Evolutionary conservation across 2,797 vertebrate genomes (phyloP).

Genomic region (Myotis findleyi): DNA sequence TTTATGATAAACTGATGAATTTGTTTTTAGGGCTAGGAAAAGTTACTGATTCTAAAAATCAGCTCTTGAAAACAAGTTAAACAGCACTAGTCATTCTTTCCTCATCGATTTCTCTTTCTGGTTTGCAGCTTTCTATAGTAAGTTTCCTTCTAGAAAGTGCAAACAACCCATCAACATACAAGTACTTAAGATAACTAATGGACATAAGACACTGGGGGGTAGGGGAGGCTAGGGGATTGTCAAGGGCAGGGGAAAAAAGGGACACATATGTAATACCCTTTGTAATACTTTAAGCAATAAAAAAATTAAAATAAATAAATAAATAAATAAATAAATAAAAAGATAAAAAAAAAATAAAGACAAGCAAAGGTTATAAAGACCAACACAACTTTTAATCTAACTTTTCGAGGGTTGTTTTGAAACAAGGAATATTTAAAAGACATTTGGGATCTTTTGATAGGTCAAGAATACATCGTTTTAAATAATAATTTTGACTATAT

Average conservation of each 20-base stretch:
- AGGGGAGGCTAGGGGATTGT: too few relatives aligned
- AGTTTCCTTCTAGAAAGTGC: not conserved
- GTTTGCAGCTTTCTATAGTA: not conserved
- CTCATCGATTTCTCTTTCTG: not conserved
- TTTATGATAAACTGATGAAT: not conserved
- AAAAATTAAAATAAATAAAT: too few relatives aligned
- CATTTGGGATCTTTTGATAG: not conserved
- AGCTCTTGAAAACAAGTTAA: not conserved
- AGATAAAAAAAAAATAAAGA: not conserved
- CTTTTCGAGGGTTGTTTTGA: not conserved
- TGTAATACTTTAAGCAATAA: too few relatives aligned
- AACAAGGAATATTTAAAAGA: not conserved
- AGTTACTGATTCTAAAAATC: not conserved
- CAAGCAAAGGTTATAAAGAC: conserved; percentile 60
- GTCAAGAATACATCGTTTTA: not conserved
- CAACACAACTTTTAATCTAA: conserved; percentile 19
- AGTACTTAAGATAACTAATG: not conserved
- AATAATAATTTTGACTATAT: not conserved
- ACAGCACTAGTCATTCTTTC: not conserved
- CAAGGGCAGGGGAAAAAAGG: too few relatives aligned
- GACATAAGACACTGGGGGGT: too few relatives aligned
- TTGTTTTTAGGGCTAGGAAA: not conserved
- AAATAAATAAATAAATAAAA: too few relatives aligned
- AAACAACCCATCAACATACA: not conserved
- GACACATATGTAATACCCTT: too few relatives aligned